phyloP scores from a whole-genome alignment of 37 sponge, comb jelly and placozoan species.

The Bolinopsis microptera region DNA sequence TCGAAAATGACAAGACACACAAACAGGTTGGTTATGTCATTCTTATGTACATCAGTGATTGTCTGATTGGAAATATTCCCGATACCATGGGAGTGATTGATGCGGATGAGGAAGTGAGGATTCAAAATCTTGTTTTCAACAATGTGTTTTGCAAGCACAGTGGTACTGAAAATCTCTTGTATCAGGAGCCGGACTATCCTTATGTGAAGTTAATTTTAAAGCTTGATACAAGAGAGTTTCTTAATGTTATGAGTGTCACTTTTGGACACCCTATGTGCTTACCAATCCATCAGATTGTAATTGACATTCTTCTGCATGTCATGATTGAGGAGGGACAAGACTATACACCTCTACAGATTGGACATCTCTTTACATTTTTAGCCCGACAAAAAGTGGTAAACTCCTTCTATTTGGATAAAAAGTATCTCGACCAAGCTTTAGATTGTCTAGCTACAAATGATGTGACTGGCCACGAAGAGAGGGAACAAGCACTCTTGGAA shows the following conservation, averaged over 20 bases:
- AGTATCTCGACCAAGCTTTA: conserved; percentile 60
- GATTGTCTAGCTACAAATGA: conserved; percentile 64
- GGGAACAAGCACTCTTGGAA: conserved; percentile 55
- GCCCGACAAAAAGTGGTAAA: conserved; percentile 11
- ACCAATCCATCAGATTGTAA: conserved; percentile 63
- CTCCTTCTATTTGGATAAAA: conserved; percentile 38
- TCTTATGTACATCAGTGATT: conserved; percentile 62
- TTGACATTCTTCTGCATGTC: conserved; percentile 60
- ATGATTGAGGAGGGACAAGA: conserved; percentile 50
- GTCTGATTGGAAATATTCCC: conserved; percentile 51
- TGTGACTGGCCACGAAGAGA: conserved; percentile 37
- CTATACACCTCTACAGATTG: conserved; percentile 39
- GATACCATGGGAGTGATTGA: conserved; percentile 1
- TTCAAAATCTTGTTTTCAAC: conserved; percentile 53
- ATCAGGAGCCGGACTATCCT: conserved; percentile 28
- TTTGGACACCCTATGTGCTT: conserved; percentile 31
- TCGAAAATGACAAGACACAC: background rate
- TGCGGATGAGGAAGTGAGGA: conserved; percentile 5
- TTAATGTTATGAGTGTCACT: conserved; percentile 56
- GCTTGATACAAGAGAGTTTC: conserved; percentile 60
- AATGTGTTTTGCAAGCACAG: conserved; percentile 52
- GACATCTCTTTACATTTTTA: conserved; percentile 34
- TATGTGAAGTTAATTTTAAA: conserved; percentile 46
- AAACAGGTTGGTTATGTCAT: conserved; percentile 51
- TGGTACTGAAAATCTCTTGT: background rate